phyloP scores from a whole-genome alignment of 2,113 vertebrate species.

The Serilophus lunatus region DNA sequence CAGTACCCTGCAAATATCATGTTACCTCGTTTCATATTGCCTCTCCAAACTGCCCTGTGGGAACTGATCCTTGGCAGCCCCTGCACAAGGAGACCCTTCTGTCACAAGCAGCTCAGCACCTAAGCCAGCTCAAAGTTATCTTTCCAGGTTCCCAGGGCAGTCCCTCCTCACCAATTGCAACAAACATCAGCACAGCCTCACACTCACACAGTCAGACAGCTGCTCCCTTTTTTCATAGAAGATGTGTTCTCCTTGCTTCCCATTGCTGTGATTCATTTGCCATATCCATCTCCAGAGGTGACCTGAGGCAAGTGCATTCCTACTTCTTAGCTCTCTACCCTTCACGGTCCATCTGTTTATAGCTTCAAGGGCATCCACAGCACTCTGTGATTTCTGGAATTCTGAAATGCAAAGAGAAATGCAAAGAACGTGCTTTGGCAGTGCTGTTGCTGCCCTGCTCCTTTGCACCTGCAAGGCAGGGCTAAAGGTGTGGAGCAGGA shows the following conservation, averaged over 20 bases:
- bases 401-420: constrained; percentile 70
- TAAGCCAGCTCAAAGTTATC: neutral
- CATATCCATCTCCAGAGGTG: constrained; percentile 78
- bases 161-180: neutral
- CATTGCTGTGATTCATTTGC: neutral
- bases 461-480: neutral
- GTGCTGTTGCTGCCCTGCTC: neutral
- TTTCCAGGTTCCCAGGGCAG: neutral
- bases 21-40: rapidly evolving
- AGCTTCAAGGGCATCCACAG: constrained; percentile 58
- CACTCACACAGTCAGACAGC: neutral
- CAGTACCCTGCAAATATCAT: neutral
- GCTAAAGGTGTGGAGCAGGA: neutral
- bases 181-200: neutral
- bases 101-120: neutral
- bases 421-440: neutral
- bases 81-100: neutral
- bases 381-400: constrained; percentile 70
- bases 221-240: neutral
- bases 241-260: neutral
- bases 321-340: constrained; percentile 51
- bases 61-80: neutral
- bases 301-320: constrained; percentile 77
- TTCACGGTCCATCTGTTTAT: constrained; percentile 31
- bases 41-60: neutral